These are phyloP conservation scores for Zoanthus gigantus DNA, from an alignment of 92 coral and sea anemone genomes.

Conservation along the genomic window DNA sequence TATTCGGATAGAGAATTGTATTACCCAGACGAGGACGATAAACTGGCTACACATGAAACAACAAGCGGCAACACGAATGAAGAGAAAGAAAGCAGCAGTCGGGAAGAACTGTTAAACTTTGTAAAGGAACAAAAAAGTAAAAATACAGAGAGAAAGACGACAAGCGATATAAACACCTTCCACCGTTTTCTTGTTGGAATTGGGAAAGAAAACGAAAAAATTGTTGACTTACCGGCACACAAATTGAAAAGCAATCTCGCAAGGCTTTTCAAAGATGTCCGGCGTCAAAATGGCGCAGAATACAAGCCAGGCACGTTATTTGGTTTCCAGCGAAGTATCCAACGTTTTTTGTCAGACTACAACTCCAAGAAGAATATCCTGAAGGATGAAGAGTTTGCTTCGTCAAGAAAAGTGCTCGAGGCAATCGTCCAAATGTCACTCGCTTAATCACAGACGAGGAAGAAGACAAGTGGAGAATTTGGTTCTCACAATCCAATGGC, in stretches of 20 bases:
- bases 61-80: slow-evolving; percentile 42
- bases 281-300: slow-evolving; percentile 56
- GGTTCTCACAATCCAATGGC: slow-evolving; percentile 53
- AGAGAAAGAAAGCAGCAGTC: background rate
- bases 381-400: slow-evolving; percentile 63
- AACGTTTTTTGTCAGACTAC: slow-evolving; percentile 49
- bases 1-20: slow-evolving; percentile 51
- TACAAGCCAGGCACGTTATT: slow-evolving; percentile 54
- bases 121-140: too few relatives aligned
- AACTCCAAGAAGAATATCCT: slow-evolving; percentile 60
- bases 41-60: slow-evolving; percentile 47
- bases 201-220: background rate
- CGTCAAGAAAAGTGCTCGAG: slow-evolving; percentile 64
- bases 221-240: slow-evolving; percentile 59
- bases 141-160: too few relatives aligned
- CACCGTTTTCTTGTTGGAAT: slow-evolving; percentile 60
- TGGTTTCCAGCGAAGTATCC: slow-evolving; percentile 58
- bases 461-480: slow-evolving; percentile 59
- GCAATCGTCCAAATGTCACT: slow-evolving; percentile 58
- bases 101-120: too few relatives aligned
- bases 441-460: slow-evolving; percentile 54
- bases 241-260: slow-evolving; percentile 48
- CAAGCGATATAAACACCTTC: slow-evolving; percentile 36
- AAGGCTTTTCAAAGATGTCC: slow-evolving; percentile 57
- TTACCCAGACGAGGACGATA: slow-evolving; percentile 55